Evolutionary conservation across 2,113 vertebrate genomes (phyloP).

Genomic region (Oryzias curvinotus): DNA sequence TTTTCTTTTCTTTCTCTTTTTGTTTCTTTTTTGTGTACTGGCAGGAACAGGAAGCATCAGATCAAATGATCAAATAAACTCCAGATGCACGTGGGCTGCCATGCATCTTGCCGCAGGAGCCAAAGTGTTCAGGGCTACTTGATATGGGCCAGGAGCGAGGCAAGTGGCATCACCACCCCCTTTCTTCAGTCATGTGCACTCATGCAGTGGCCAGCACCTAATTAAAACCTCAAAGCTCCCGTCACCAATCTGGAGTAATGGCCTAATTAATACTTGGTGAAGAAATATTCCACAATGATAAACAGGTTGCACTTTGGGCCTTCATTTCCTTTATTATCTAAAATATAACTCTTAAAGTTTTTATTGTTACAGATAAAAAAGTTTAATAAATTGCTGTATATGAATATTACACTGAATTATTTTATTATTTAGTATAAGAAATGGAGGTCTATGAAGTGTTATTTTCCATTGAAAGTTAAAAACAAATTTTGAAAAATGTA

Average conservation of each 20-base stretch:
- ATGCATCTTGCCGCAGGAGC: conserved; percentile 61
- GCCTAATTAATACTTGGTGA: conserved; percentile 80
- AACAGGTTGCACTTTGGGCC: conserved; percentile 74
- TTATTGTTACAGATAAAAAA: conserved; percentile 49
- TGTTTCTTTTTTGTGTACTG: conserved; percentile 35
- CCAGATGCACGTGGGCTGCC: conserved; percentile 64
- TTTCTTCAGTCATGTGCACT: conserved; percentile 77
- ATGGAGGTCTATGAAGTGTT: background rate
- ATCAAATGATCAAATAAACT: conserved; percentile 63
- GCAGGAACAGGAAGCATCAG: conserved; percentile 54
- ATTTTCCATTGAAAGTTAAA: no score
- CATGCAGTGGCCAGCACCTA: conserved; percentile 79
- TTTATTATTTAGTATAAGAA: conserved; percentile 35
- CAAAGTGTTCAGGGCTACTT: conserved; percentile 71
- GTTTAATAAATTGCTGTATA: conserved; percentile 42
- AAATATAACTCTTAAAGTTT: conserved; percentile 60
- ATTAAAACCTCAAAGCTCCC: conserved; percentile 84
- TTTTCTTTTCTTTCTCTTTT: conserved; percentile 4
- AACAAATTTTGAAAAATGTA: no score
- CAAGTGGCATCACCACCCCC: conserved; percentile 64
- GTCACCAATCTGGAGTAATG: conserved; percentile 82
- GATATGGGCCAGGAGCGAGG: conserved; percentile 70
- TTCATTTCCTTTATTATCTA: conserved; percentile 66
- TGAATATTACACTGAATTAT: conserved; percentile 25
- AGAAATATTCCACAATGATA: conserved; percentile 77